phyloP scores from a whole-genome alignment of 1,140 invertebrate species.

The Euwallacea similis region DNA sequence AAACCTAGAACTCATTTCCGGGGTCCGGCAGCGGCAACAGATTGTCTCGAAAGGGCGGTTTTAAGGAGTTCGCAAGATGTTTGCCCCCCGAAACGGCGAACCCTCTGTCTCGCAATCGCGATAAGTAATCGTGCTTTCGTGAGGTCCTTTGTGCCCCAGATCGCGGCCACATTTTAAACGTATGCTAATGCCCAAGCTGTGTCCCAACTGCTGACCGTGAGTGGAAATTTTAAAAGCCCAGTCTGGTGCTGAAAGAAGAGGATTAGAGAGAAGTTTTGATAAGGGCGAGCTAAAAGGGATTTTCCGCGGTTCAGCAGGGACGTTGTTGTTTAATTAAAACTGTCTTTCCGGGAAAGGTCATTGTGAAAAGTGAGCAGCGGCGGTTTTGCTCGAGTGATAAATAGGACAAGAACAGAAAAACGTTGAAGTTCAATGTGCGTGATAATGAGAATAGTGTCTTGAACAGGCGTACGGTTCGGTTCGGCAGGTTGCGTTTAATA shows the following conservation, averaged over 20 bases:
- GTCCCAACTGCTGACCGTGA: constrained; percentile 46
- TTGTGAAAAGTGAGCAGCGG: no score
- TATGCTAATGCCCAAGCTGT: constrained; percentile 51
- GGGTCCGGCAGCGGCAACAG: background rate
- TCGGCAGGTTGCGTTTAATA: no score
- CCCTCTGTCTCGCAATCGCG: constrained; percentile 37
- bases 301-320: no score
- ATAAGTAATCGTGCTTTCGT: constrained; percentile 54
- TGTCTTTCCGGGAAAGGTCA: no score
- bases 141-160: constrained; percentile 50
- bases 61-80: constrained; percentile 44
- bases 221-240: constrained; percentile 42
- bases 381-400: no score
- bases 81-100: constrained; percentile 28
- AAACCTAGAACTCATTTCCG: no score
- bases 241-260: constrained; percentile 7
- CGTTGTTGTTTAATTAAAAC: no score
- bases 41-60: constrained; percentile 25
- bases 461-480: no score
- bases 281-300: background rate
- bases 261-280: constrained; percentile 8
- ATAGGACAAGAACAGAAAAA: no score
- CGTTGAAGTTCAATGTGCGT: no score
- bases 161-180: constrained; percentile 53
- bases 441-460: no score